phyloP scores from a whole-genome alignment of 2,797 vertebrate genomes.

The Kryptolebias ocellatus region DNA sequence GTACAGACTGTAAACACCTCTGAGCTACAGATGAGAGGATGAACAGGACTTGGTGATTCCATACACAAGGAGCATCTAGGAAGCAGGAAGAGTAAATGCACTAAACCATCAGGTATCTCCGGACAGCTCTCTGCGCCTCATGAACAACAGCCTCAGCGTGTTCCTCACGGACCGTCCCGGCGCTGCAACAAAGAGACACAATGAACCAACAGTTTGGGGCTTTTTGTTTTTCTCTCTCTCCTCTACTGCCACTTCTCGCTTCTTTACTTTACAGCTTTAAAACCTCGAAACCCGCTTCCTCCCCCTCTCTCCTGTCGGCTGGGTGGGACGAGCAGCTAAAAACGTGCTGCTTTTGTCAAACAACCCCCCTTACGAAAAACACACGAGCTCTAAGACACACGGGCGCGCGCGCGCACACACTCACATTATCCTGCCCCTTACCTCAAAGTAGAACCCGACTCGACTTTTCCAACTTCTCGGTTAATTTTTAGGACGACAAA shows the following conservation, averaged over 20 bases:
- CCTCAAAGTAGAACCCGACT: conserved; percentile 74
- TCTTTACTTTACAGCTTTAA: conserved; percentile 15
- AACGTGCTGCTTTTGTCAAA: conserved; percentile 74
- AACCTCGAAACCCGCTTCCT: conserved; percentile 14
- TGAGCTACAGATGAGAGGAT: too few relatives aligned
- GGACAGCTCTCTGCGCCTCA: conserved; percentile 8
- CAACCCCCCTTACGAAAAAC: conserved; percentile 36
- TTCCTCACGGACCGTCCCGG: conserved; percentile 61
- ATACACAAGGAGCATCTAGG: too few relatives aligned
- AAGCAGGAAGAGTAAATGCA: too few relatives aligned
- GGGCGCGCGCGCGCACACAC: conserved; percentile 10
- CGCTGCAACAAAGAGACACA: conserved; percentile 76
- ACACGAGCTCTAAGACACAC: conserved; percentile 27
- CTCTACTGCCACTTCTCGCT: conserved; percentile 20
- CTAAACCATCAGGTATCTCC: too few relatives aligned
- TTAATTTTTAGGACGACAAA: conserved; percentile 58
- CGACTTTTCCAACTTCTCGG: conserved; percentile 65
- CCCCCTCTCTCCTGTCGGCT: neutral
- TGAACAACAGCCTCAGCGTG: conserved; percentile 51
- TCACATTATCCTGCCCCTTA: conserved; percentile 55
- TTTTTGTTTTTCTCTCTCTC: conserved; percentile 27
- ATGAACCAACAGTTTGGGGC: conserved; percentile 70
- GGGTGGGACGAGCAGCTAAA: conserved; percentile 12
- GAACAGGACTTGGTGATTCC: too few relatives aligned
- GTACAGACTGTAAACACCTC: too few relatives aligned